A percentile compares a stretch with the other conserved stretches of the same genome.
These are phyloP conservation scores for Dynastes hyllus DNA, from an alignment of 2,888 invertebrate species.

Conservation along the genomic window DNA sequence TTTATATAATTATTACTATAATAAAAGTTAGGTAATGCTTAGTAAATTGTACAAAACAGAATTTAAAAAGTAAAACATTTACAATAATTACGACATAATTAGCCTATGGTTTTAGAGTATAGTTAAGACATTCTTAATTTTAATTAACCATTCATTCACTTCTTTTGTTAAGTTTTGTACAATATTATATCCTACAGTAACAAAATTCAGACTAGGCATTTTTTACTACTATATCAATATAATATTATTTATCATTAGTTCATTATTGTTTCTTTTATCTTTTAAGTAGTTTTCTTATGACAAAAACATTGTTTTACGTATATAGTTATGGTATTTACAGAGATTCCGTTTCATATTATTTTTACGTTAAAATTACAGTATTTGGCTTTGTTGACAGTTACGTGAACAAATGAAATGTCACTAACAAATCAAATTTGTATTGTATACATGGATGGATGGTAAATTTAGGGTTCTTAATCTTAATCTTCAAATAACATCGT, in stretches of 20 bases:
- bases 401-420: not conserved
- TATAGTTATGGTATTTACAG: constrained; percentile 38
- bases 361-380: constrained; percentile 32
- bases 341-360: not conserved
- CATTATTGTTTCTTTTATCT: too few relatives aligned
- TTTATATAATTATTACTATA: constrained; percentile 9
- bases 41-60: constrained; percentile 24
- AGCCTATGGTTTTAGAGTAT: not conserved
- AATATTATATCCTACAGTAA: constrained; percentile 40
- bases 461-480: not conserved
- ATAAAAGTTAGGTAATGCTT: constrained; percentile 19
- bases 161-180: constrained; percentile 37
- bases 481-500: not conserved
- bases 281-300: constrained; percentile 31
- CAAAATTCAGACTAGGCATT: constrained; percentile 43
- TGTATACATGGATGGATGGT: not conserved
- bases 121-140: not conserved
- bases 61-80: constrained; percentile 37
- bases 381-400: constrained; percentile 31
- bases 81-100: not conserved
- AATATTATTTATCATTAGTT: not conserved
- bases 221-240: constrained; percentile 39
- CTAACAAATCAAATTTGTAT: not conserved
- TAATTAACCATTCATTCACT: constrained; percentile 5
- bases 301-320: constrained; percentile 28